phyloP scores from a whole-genome alignment of 1,140 invertebrate genomes.

The Tetranychus cinnabarinus region DNA sequence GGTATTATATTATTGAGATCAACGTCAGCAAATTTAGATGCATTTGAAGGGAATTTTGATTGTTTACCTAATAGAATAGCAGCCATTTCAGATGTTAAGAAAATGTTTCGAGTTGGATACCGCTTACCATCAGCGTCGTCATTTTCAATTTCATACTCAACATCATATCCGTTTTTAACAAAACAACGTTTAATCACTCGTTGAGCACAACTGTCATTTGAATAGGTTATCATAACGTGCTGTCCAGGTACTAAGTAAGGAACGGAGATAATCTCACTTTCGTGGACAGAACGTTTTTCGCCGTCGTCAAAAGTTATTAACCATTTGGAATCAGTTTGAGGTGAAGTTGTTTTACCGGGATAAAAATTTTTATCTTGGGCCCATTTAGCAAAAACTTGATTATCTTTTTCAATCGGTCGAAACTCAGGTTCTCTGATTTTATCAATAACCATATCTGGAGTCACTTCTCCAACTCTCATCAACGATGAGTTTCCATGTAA shows the following conservation, averaged over 20 bases:
- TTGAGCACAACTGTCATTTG: conserved; percentile 3
- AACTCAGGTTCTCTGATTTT: not conserved
- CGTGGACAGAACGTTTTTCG: conserved; percentile 5
- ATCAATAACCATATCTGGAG: not conserved
- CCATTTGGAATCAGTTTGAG: conserved; percentile 11
- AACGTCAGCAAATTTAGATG: conserved; percentile 7
- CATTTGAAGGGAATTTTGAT: not conserved
- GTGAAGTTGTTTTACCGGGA: conserved; percentile 8
- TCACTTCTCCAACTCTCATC: not conserved
- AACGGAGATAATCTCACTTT: conserved; percentile 10
- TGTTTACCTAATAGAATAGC: not conserved
- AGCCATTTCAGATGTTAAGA: conserved; percentile 3
- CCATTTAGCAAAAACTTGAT: conserved; percentile 14
- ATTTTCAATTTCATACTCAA: conserved; percentile 3
- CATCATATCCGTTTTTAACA: not conserved
- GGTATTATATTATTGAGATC: conserved; percentile 9
- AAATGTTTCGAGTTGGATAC: conserved; percentile 1
- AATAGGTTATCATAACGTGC: conserved; percentile 9
- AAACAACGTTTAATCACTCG: not conserved
- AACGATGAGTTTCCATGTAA: not conserved
- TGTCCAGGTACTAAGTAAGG: not conserved
- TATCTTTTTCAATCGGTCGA: not conserved
- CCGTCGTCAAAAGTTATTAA: conserved; percentile 13
- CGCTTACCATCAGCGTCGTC: not conserved
- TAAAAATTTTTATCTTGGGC: conserved; percentile 13